A percentile compares a stretch with the other conserved stretches of the same genome.
phyloP scores from a whole-genome alignment of 2,113 vertebrate species.

The Spheniscus mendiculus region DNA sequence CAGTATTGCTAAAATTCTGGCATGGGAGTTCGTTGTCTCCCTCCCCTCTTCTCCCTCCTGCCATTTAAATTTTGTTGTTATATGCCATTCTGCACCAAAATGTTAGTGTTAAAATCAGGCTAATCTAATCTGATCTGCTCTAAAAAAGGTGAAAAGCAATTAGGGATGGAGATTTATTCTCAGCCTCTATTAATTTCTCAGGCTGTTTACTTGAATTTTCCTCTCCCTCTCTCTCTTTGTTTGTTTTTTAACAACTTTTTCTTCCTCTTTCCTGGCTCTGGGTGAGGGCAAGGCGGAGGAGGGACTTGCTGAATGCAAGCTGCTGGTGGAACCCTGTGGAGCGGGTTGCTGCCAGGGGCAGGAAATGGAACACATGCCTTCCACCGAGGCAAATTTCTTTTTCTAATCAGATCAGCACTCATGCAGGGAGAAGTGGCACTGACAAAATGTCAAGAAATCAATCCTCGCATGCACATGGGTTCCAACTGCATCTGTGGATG shows the following conservation, averaged over 20 bases:
- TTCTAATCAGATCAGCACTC: slow-evolving; percentile 65
- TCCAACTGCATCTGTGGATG: slow-evolving; percentile 26
- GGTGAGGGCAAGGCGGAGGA: neutral
- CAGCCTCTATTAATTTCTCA: slow-evolving; percentile 27
- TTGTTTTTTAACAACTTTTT: slow-evolving; percentile 16
- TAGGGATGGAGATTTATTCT: slow-evolving; percentile 38
- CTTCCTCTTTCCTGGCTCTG: neutral
- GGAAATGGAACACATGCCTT: slow-evolving; percentile 74
- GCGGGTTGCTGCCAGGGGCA: slow-evolving; percentile 50
- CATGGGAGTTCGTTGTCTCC: neutral
- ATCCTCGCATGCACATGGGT: neutral
- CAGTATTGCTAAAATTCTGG: neutral
- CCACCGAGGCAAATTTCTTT: slow-evolving; percentile 50
- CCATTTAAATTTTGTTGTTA: neutral
- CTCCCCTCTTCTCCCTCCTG: neutral
- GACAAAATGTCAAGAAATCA: slow-evolving; percentile 66
- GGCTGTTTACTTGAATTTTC: neutral
- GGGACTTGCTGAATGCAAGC: neutral
- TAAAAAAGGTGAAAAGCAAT: slow-evolving; percentile 31
- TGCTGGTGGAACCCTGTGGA: slow-evolving; percentile 43
- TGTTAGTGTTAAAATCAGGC: neutral
- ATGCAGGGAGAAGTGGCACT: slow-evolving; percentile 64
- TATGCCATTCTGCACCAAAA: neutral
- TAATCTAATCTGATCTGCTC: slow-evolving; percentile 1
- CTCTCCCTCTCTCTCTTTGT: neutral